Conservation (phyloP, 2,888 invertebrate genomes). For the Ommatoiulus sabulosus region DNA sequence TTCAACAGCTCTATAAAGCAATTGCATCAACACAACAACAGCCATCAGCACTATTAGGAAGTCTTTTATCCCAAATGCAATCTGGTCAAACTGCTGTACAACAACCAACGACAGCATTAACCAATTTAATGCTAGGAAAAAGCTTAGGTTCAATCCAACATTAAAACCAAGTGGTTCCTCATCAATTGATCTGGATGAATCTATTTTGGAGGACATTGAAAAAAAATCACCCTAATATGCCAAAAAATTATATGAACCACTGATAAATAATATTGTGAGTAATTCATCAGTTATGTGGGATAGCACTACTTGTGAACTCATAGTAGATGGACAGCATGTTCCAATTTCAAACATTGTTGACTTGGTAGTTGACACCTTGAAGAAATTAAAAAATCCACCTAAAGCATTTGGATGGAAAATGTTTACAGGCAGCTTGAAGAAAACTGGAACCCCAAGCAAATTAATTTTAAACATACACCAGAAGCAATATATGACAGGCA, state of each 20-base stretch:
- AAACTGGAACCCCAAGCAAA: background rate
- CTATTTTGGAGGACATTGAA: background rate
- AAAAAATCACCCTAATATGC: background rate
- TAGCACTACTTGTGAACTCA: background rate
- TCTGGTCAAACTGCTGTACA: background rate
- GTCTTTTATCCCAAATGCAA: background rate
- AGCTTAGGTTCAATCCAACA: background rate
- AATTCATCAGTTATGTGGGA: background rate
- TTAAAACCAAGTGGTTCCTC: background rate
- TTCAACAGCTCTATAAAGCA: background rate
- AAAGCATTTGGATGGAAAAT: background rate
- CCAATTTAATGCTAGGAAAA: background rate
- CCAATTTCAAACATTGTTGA: background rate
- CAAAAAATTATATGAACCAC: background rate
- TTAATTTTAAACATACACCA: background rate
- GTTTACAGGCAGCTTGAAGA: background rate
- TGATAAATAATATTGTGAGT: background rate
- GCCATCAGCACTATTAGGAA: background rate
- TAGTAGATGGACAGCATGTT: background rate
- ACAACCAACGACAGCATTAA: background rate
- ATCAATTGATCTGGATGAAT: background rate
- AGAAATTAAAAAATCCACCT: background rate
- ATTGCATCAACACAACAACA: background rate
- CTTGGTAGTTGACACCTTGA: background rate
- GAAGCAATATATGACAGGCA: background rate